Evolutionary conservation across 1,140 invertebrate genomes (phyloP), one percentile per base, ranked within the genome.

Genomic region (Drosophila setifemur): DNA sequence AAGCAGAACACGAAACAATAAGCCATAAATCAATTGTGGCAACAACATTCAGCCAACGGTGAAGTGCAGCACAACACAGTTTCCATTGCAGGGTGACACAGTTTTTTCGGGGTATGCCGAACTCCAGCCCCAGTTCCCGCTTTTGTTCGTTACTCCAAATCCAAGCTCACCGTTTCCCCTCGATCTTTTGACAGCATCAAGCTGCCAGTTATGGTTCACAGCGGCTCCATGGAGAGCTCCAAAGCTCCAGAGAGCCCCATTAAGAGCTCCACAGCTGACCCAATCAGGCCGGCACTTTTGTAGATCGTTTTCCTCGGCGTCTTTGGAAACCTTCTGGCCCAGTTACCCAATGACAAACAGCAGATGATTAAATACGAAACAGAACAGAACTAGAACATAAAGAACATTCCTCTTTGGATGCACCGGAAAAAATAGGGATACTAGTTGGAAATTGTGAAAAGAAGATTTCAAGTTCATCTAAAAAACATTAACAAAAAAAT

Each of bases 1-100:
- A 66, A 64, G 61, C 61, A 60, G 66, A 58, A 50, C 66, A 45
- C 60, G 21, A 5, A 53, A 55, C 69, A 78, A 78, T 73, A 49
- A 23, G 35, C 69, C 70, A 73, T 78, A 79, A 79, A 74, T 60
- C 53, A 54, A 40, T 29, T 33, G n/a, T 11, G 16, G 11, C 29
- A 52, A 28, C 19, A 16, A 29, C 18, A 33, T 26, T 11, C 25
- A 55, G 35, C 19, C 48, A 66, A 71, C 71, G 45, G 50, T 69
- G 61, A 69, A 72, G 31, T 54, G 60, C 50, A 61, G 26, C 39
- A 14, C 61, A 40, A 29, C 50, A 45, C 40, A 26, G 23, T 8
- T 11, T 31, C 6, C 31, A 11, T 14, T 12, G 9, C 31, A 33
- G 28, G 8, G 9, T 23, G 19, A 37, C 19, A 44, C 26, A 18